Evolutionary conservation across 2,113 vertebrate genomes (phyloP).

Genomic region (Camarhynchus parvulus): DNA sequence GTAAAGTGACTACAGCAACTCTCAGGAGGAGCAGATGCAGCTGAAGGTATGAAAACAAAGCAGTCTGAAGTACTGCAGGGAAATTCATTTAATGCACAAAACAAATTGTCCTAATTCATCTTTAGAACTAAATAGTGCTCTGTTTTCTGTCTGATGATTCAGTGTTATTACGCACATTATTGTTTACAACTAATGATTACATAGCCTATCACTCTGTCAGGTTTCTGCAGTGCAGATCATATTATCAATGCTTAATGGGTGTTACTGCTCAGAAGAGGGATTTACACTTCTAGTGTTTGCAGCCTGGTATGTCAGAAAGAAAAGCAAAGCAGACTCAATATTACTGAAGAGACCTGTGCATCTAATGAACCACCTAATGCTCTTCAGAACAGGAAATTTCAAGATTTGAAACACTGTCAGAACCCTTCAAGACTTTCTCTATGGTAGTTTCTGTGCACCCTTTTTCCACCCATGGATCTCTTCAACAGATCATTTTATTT

Average conservation of each 20-base stretch:
- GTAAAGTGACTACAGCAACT: conserved; percentile 44
- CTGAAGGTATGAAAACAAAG: conserved; percentile 32
- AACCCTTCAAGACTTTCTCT: not conserved
- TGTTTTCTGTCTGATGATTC: conserved; percentile 10
- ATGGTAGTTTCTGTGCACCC: not conserved
- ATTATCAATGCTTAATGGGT: not conserved
- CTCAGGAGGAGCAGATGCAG: not conserved
- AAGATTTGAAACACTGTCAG: not conserved
- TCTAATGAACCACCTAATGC: not conserved
- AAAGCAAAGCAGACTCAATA: not conserved
- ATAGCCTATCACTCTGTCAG: not conserved
- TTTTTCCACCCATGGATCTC: not conserved
- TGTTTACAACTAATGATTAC: not conserved
- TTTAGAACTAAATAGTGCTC: not conserved
- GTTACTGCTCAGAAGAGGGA: not conserved
- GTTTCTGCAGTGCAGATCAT: not conserved
- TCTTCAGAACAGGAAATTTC: not conserved
- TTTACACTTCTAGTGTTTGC: not conserved
- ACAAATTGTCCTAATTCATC: not conserved
- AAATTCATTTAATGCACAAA: not conserved
- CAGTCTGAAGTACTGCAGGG: not conserved
- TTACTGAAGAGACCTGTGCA: not conserved
- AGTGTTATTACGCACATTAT: not conserved
- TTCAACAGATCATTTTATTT: not conserved
- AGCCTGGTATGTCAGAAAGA: not conserved